Base-by-base conservation (phyloP, 2,888 invertebrate genomes). In the Apantesis nais region DNA sequence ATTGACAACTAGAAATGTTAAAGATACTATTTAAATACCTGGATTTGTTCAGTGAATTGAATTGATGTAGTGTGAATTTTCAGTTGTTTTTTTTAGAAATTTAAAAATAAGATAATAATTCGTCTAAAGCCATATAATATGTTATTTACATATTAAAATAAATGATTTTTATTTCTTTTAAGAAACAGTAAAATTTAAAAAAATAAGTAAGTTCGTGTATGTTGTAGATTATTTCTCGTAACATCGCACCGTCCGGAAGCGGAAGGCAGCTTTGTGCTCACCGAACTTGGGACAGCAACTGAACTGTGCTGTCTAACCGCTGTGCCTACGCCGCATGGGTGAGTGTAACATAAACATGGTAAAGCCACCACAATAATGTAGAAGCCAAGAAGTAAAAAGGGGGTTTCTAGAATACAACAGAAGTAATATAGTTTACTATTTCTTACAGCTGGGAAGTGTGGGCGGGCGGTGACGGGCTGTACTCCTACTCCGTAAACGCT, bases 401-500 rank as follows among this genome's bases (percentile, higher is more conserved):
- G 34, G 34, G 34, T 5, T 44, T 19, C 44, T 44, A 16, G 19
- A 44, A 48, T 19, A 48, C 19, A 22, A 8, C 7, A 8, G 60
- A 31, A 63, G 1, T 22, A 41, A 29, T 25, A 39, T 16, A 9
- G 19, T 0, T 11, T 19, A 34, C 48, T 25, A 19, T 61, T 62
- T 0, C 11, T 29, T 19, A 22, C 79, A 97, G 97, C 2, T 96
- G 97, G 82, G 98, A 98, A 87, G 90, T 99, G 25, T 99, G 99
- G 99, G 98, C 98, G 81, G 99, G 99, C 0, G 98, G 98, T 82
- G 98, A 98, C 0, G 96, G 96, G 68, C 97, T 99, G 77, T 97
- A 97, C 66, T 96, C 98, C 34, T 98, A 98, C 89, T 95, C 96
- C 0, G 94, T 99, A 67, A 96, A 96, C 80, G 96, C 96, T 73